Evolutionary conservation across 2,888 invertebrate species (phyloP).

Genomic region (Xanthia togata): DNA sequence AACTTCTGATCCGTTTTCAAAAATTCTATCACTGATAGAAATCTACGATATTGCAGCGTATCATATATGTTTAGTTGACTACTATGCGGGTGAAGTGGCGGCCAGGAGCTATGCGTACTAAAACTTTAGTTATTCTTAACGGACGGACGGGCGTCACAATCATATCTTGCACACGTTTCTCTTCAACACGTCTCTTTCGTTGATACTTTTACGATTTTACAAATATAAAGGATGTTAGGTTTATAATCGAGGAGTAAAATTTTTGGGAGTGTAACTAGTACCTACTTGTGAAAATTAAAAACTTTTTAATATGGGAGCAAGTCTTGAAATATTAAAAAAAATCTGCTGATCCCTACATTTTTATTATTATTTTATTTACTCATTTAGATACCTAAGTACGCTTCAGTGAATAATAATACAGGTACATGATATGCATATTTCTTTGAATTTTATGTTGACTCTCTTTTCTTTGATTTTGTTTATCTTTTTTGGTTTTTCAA

Average conservation of each 20-base stretch:
- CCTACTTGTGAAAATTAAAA: no score
- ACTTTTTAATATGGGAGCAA: no score
- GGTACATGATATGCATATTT: no score
- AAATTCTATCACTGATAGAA: not conserved
- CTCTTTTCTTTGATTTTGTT: no score
- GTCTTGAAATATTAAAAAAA: no score
- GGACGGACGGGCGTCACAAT: conserved; percentile 1
- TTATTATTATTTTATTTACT: no score
- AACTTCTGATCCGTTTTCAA: not conserved
- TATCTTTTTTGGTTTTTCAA: no score
- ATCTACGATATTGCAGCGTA: not conserved
- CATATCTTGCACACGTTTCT: conserved; percentile 39
- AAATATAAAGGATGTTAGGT: not conserved
- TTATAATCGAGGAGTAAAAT: not conserved
- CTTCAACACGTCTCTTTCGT: not conserved
- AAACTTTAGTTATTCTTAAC: conserved; percentile 27
- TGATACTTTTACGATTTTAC: conserved; percentile 41
- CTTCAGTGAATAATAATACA: no score
- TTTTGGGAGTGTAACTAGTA: not conserved
- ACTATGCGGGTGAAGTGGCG: not conserved
- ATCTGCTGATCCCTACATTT: no score
- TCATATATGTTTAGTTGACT: not conserved
- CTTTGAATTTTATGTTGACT: no score
- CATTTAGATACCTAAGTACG: no score
- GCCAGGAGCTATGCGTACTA: not conserved